Base-by-base conservation (phyloP, 2,888 invertebrate species). In the Sinotaia quadrata region DNA sequence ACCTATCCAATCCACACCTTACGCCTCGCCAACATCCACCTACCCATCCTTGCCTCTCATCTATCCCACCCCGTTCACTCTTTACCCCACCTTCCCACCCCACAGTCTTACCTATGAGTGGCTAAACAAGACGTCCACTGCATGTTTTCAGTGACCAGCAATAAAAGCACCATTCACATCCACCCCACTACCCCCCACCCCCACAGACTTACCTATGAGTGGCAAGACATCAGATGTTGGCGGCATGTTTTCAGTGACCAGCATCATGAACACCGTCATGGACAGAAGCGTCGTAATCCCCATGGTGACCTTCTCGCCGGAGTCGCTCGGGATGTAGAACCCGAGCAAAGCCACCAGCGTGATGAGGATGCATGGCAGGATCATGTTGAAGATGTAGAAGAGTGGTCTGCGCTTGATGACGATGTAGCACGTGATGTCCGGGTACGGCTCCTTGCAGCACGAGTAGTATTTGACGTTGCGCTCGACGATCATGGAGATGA, bases 141-240 rank as follows among this genome's bases (percentile, higher is more conserved):
- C n/a, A n/a, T n/a, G n/a, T n/a, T n/a, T n/a, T n/a, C n/a, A n/a
- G n/a, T n/a, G n/a, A n/a, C n/a, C n/a, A n/a, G n/a, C n/a, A n/a
- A n/a, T n/a, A n/a, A n/a, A n/a, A n/a, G n/a, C n/a, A n/a, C n/a
- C n/a, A n/a, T n/a, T n/a, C n/a, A n/a, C n/a, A n/a, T n/a, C n/a
- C n/a, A n/a, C n/a, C n/a, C n/a, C n/a, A n/a, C n/a, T n/a, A n/a
- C n/a, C 4, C 24, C 47, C 2, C 54, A 2, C 27, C 27, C 8
- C 12, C 21, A 8, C 33, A 1, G 31, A 68, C 78, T 78, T 74
- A 90, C 91, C 90, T 72, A 91, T 90, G 2, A 91, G 84, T 0
- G 91, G 91, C 37, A 91, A 87, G n/a, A 90, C 90, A 78, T 91
- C 90, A 2, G 90, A 90, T 2, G 90, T 91, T 1, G 91, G 91